Base-by-base conservation (phyloP, 2,888 invertebrate species). In the Sisyra nigra region DNA sequence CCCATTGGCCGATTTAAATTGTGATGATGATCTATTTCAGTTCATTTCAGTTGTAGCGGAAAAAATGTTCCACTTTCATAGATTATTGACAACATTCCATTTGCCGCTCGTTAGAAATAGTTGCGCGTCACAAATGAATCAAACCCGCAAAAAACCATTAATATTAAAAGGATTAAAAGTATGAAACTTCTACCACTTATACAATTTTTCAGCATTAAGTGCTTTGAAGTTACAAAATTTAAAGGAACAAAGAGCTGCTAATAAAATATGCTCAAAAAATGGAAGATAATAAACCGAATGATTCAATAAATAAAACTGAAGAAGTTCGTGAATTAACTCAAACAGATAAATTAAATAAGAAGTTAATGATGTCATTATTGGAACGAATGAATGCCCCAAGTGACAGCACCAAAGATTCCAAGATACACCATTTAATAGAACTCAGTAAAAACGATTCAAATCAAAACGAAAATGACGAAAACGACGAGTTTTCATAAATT, bases 331-430 rank as follows among this genome's bases (percentile, higher is more conserved):
- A 73, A 59, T 57, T 71, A 46, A 73, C 72, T 9, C 72, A 71
- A 57, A 80, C 76, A 1, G 80, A 80, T 55, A 71, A 68, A 48
- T 53, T 80, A 45, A 80, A 80, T 55, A 79, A 78, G 57, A 71
- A 71, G 52, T 60, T 80, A 42, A 59, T 80, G 39, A 66, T 72
- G 44, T 76, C 76, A 1, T 63, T 79, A 45, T 65, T 79, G 47
- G 67, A 72, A 42, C 62, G 72, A 47, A 67, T 80, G 61, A 74
- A 74, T 47, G 48, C 52, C 47, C 42, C 33, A 45, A 33, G 29
- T 39, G 35, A 36, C 41, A 50, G 40, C 41, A 41, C 46, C 13
- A 39, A 38, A 15, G 46, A 46, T 44, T 39, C 44, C 2, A 10
- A 41, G 17, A 34, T 47, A 32, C 40, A 40, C 33, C 44, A 42